Conservation (phyloP, 2,113 vertebrate genomes). For the Strigops habroptila region DNA sequence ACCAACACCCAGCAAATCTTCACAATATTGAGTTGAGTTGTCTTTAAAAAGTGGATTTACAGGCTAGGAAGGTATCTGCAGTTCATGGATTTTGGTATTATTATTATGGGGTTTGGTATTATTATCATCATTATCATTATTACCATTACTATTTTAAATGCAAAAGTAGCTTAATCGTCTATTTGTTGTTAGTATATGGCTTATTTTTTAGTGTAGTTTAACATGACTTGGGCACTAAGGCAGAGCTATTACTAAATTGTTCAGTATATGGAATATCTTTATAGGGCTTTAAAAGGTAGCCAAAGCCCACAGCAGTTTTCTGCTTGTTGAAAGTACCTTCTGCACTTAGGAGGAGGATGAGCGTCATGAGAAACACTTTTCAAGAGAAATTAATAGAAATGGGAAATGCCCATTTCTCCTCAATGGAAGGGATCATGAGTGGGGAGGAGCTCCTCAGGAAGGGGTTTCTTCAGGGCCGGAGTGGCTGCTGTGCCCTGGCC, state of each 20-base stretch:
- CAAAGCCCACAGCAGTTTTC: background rate
- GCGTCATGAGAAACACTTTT: background rate
- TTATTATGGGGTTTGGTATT: background rate
- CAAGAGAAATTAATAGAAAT: background rate
- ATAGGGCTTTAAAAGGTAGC: background rate
- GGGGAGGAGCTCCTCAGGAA: background rate
- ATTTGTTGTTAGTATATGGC: background rate
- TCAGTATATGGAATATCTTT: background rate
- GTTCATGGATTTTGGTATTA: background rate
- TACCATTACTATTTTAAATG: background rate
- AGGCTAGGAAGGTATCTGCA: background rate
- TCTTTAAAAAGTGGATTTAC: background rate
- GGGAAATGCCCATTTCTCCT: background rate
- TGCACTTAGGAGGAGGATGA: background rate
- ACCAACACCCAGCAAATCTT: background rate
- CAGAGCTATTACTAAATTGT: background rate
- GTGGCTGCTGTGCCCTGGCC: background rate
- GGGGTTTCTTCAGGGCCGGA: background rate
- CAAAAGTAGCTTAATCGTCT: background rate
- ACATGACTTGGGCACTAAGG: background rate
- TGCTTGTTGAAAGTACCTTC: background rate
- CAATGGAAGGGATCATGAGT: background rate
- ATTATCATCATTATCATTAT: background rate
- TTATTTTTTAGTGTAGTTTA: background rate
- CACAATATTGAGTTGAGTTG: background rate